A percentile compares a stretch with the other conserved stretches of the same genome.
Evolutionary conservation across 2,113 vertebrate genomes (phyloP).

Genomic region (Otocyon megalotis): DNA sequence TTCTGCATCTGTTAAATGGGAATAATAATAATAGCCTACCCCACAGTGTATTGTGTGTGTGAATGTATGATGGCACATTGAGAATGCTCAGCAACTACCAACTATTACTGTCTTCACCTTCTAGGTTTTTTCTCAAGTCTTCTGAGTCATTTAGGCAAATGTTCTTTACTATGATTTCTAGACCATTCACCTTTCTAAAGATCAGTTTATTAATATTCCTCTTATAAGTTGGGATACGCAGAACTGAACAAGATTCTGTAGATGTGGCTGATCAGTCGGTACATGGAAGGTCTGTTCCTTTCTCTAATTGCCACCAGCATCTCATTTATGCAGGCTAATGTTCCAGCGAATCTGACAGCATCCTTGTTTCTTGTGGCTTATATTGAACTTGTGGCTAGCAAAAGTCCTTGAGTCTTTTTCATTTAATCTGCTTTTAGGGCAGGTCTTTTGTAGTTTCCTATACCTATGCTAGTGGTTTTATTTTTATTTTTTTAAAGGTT

Average conservation of each 20-base stretch:
- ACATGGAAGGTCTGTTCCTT: background rate
- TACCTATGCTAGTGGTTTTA: background rate
- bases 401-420: background rate
- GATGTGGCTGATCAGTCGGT: background rate
- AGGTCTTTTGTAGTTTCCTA: background rate
- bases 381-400: background rate
- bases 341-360: background rate
- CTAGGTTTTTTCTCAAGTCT: background rate
- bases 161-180: background rate
- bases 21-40: background rate
- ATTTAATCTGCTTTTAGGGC: background rate
- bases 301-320: background rate
- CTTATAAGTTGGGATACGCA: background rate
- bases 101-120: background rate
- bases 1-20: background rate
- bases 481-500: too few species aligned
- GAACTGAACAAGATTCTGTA: background rate
- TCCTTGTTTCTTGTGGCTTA: background rate
- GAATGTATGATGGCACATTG: too few species aligned
- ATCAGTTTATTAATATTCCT: background rate
- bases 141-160: background rate
- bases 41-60: rapidly evolving
- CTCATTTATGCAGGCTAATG: background rate
- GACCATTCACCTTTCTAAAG: background rate
- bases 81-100: background rate